Base-by-base conservation (phyloP, 2,113 vertebrate genomes). In the Camelus bactrianus region DNA sequence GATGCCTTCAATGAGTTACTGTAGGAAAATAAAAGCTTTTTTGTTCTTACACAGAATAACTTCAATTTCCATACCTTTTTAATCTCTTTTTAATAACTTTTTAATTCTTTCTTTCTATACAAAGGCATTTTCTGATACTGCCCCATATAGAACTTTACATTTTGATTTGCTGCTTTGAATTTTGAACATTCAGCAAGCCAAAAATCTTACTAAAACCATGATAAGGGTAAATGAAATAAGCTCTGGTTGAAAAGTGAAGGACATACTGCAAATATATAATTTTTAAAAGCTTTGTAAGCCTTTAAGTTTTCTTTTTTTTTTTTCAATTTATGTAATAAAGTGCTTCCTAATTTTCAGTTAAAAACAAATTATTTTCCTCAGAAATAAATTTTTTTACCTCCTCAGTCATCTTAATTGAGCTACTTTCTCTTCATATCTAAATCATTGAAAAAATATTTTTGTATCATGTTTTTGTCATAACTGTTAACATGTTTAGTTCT, bases 341-440 rank as follows among this genome's bases (percentile, higher is more conserved):
- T 83, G 20, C 24, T 93, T 89, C 6, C 35, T 93, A 91, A 90
- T 89, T 93, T 92, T 83, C 5, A 54, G 1, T 75, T 91, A 48
- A 79, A 84, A 70, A 35, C 28, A 46, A 64, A 46, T 64, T 77
- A 48, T 90, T 75, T 81, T 82, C 62, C 58, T 84, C 62, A 94
- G 42, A 94, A 89, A 38, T 67, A 35, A 91, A 60, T 88, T 6
- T 82, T 89, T 91, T 90, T 79, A 28, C 35, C 67, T 92, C 22
- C 12, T 70, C 13, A 19, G n/a, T 90, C 24, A 83, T 90, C 60
- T 79, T n/a, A 69, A 1, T 79, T 84, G 28, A 94, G 42, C 28
- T 88, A 42, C n/a, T 82, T 93, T 95, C 80, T 80, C 32, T 86
- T 98, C 77, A 90, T 65, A 67, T 69, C 89, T 96, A 77, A 93